A percentile compares a stretch with the other conserved stretches of the same genome.
Evolutionary conservation across 2,113 vertebrate species (phyloP).

Genomic region (Galemys pyrenaicus): DNA sequence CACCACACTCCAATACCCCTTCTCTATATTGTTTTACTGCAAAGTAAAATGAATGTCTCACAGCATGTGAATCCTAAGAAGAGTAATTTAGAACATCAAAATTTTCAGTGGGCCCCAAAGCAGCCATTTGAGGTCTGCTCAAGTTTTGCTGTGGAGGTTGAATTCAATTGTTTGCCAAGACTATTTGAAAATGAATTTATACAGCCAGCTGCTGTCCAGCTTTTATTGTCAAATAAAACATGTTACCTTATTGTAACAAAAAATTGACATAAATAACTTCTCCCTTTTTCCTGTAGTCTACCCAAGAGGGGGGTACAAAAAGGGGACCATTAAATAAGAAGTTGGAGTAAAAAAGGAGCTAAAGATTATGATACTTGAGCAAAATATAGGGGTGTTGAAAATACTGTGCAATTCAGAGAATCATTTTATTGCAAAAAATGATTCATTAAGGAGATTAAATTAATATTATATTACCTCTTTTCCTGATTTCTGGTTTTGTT

Average conservation of each 20-base stretch:
- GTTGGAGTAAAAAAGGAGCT: neutral
- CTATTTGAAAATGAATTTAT: slow-evolving; percentile 76
- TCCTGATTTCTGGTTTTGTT: neutral
- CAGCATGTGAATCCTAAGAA: slow-evolving; percentile 48
- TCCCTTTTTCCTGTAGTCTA: slow-evolving; percentile 36
- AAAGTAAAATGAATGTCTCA: slow-evolving; percentile 53
- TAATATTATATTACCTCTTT: neutral
- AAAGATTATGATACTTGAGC: neutral
- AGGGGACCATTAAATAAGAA: neutral
- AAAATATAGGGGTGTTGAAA: neutral
- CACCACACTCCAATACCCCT: neutral
- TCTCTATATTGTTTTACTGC: slow-evolving; percentile 41
- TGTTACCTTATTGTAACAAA: slow-evolving; percentile 63
- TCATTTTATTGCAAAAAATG: neutral
- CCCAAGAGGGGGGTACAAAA: neutral
- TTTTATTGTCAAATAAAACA: slow-evolving; percentile 75
- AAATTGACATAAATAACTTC: slow-evolving; percentile 57
- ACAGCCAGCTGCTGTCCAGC: slow-evolving; percentile 67
- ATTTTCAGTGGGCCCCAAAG: slow-evolving; percentile 56
- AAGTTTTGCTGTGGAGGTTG: slow-evolving; percentile 64
- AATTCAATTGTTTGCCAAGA: slow-evolving; percentile 73
- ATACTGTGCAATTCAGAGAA: neutral
- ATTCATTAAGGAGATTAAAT: neutral
- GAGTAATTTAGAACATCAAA: slow-evolving; percentile 56
- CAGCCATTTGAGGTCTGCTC: slow-evolving; percentile 69